These are phyloP conservation scores for Procambarus virginalis DNA, from an alignment of 1,140 invertebrate genomes.

Conservation along the genomic window DNA sequence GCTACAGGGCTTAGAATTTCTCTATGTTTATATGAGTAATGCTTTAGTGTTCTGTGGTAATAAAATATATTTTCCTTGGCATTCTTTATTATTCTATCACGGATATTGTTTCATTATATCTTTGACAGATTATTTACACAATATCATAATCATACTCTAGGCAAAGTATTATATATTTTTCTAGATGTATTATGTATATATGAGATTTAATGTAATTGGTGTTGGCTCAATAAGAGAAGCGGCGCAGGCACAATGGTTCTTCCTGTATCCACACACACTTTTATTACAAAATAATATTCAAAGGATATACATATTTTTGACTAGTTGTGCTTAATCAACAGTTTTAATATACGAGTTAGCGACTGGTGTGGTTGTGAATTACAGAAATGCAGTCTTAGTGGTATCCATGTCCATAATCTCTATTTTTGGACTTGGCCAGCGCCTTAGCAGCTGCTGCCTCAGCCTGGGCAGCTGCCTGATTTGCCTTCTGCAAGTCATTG, in stretches of 20 bases:
- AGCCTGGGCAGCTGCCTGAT: conserved; percentile 43
- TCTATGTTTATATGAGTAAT: no score
- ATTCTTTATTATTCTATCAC: neutral
- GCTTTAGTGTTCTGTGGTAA: neutral
- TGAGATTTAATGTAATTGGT: no score
- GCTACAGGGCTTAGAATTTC: no score
- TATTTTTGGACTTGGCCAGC: conserved; percentile 29
- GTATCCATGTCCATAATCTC: neutral
- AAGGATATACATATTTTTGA: neutral
- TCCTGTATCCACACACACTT: neutral
- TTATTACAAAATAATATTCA: neutral
- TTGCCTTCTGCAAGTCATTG: conserved; percentile 34
- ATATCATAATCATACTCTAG: neutral
- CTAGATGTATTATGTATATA: no score
- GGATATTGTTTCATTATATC: neutral
- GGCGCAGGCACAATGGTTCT: neutral
- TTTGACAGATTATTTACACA: neutral
- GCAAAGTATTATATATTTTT: neutral
- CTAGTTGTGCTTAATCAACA: neutral
- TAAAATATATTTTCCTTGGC: neutral
- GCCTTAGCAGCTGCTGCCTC: conserved; percentile 45
- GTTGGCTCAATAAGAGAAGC: neutral
- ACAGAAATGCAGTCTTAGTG: neutral
- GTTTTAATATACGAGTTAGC: neutral
- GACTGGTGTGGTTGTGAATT: neutral